Evolutionary conservation across 64 coral and sea anemone genomes (phyloP).

Genomic region (Anthopleura sola): DNA sequence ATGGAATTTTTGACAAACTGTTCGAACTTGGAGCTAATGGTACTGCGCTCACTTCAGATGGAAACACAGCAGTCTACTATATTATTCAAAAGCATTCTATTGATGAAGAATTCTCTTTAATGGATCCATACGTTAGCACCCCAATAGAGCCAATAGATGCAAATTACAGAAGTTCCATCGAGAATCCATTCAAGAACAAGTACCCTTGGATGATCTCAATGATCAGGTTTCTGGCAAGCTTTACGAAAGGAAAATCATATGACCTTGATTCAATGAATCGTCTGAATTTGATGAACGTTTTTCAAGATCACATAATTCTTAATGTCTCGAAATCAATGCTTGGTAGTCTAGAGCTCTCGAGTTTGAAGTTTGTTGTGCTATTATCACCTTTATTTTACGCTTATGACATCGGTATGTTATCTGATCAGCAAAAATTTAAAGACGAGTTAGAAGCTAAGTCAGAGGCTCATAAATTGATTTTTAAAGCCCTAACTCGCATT

Average conservation of each 20-base stretch:
- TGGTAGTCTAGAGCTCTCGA: neutral
- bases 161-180: neutral
- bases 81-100: slow-evolving; percentile 18
- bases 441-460: neutral
- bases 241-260: neutral
- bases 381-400: no score
- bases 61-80: slow-evolving; percentile 49
- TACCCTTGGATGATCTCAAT: neutral
- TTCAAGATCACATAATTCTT: neutral
- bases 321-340: neutral
- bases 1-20: slow-evolving; percentile 6
- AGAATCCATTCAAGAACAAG: neutral
- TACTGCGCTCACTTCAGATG: slow-evolving; percentile 5
- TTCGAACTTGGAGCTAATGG: slow-evolving; percentile 41
- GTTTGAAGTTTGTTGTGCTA: neutral
- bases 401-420: neutral
- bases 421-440: neutral
- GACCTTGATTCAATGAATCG: neutral
- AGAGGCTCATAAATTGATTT: neutral
- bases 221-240: neutral
- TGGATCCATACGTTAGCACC: slow-evolving; percentile 46
- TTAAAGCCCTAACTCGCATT: neutral
- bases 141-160: slow-evolving; percentile 37
- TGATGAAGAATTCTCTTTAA: slow-evolving; percentile 19
- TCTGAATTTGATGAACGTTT: neutral